Evolutionary conservation across 2,888 invertebrate genomes (phyloP), one percentile per base, ranked within the genome.

Genomic region (Anthophora plumipes): DNA sequence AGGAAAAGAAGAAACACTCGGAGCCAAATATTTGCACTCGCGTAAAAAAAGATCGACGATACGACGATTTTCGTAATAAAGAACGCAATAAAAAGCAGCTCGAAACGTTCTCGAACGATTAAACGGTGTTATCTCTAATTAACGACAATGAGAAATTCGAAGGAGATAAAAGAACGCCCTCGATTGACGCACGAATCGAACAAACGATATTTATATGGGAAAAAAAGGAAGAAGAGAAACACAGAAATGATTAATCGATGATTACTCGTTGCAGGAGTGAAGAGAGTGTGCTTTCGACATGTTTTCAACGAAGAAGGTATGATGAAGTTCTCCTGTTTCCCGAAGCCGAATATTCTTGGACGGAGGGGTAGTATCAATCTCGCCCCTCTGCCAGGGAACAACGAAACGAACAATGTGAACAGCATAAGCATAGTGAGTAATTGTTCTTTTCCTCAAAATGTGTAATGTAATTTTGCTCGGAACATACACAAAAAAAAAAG

Each of bases 311-410:
- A 83, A 1, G 81, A 78, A 54, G 54, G 79, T 79, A 85, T 71
- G 82, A 92, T 92, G 92, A 92, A 89, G 86, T 92, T 92, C 83
- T 91, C 91, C 84, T 92, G 92, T 78, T 92, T 92, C 66, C 92
- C 92, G 31, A 90, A 88, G 64, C 88, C 91, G 12, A 92, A 84
- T 80, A 91, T 92, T 82, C 86, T 92, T 84, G 91, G 91, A 52
- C 91, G 92, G 84, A 90, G 90, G 83, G 92, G 92, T 39, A 92
- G 92, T 60, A 90, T 92, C 50, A 92, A 92, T 83, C 87, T 92
- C 46, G 84, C 90, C 72, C 89, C 90, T 79, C 81, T 90, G 50
- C 86, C 92, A 9, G 85, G 86, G 55, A 85, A 86, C 74, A 89
- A 90, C 17, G 87, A 90, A 1, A 75, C 89, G n/a, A 78, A 76